These are phyloP conservation scores for Nesoenas mayeri DNA, from an alignment of 2,113 vertebrate genomes.

Conservation along the genomic window DNA sequence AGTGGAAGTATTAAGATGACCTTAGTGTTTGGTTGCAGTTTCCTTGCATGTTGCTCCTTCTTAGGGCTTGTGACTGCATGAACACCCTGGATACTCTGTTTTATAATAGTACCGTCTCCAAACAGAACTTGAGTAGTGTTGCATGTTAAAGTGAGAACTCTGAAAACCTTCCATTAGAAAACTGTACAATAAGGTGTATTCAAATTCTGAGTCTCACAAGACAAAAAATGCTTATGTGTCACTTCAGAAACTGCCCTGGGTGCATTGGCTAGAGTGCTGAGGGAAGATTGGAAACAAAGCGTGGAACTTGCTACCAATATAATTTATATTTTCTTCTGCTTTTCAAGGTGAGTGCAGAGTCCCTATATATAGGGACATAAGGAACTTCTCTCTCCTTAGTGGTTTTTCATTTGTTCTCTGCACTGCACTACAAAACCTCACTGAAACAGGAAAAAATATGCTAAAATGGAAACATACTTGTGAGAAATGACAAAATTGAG, in stretches of 20 bases:
- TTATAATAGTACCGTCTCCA: not conserved
- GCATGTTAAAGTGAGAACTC: not conserved
- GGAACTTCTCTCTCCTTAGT: not conserved
- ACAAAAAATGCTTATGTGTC: not conserved
- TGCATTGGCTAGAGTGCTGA: conserved; percentile 88
- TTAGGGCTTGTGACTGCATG: not conserved
- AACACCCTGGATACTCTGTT: not conserved
- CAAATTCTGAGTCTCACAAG: not conserved
- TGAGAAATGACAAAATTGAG: not conserved
- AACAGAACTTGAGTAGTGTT: not conserved
- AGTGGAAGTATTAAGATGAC: not conserved
- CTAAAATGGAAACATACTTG: not conserved
- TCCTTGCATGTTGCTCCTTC: not conserved
- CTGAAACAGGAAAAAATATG: not conserved
- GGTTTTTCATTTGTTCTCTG: not conserved
- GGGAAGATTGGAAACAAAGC: conserved; percentile 95
- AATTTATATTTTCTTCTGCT: conserved; percentile 93
- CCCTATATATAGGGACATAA: not conserved
- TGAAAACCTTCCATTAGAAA: not conserved
- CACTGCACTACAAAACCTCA: not conserved
- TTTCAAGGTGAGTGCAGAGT: conserved; percentile 84
- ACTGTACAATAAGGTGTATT: not conserved
- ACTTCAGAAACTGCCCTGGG: conserved; percentile 85
- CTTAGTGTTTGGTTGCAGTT: not conserved
- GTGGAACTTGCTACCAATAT: conserved; percentile 94